These are phyloP conservation scores for Drosophila paulistorum DNA, from an alignment of 1,140 invertebrate genomes.

Conservation along the genomic window DNA sequence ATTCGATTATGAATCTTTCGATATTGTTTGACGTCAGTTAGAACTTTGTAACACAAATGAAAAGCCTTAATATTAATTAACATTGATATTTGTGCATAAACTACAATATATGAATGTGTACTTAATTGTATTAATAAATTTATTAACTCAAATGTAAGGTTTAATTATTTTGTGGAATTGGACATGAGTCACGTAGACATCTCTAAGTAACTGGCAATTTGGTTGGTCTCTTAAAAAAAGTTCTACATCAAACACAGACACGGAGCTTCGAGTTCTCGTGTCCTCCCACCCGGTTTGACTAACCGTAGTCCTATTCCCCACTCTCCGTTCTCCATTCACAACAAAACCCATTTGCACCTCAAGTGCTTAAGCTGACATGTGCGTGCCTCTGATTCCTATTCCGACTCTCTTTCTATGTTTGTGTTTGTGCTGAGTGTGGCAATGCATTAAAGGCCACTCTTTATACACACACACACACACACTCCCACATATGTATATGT, in stretches of 20 bases:
- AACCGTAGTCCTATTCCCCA: not conserved
- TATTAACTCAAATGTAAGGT: not conserved
- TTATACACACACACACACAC: conserved; percentile 17
- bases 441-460: conserved; percentile 40
- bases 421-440: conserved; percentile 17
- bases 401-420: conserved; percentile 30
- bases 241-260: conserved; percentile 70
- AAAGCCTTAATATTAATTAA: too few relatives aligned
- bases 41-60: too few relatives aligned
- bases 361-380: conserved; percentile 67
- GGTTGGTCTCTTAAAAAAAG: conserved; percentile 43
- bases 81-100: too few relatives aligned
- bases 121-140: not conserved
- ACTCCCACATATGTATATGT: conserved; percentile 7
- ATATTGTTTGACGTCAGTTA: too few relatives aligned
- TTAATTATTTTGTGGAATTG: not conserved
- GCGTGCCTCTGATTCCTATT: conserved; percentile 31
- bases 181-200: not conserved
- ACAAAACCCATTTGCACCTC: conserved; percentile 64
- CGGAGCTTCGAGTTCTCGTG: conserved; percentile 2
- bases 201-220: conserved; percentile 13
- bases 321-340: conserved; percentile 27
- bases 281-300: too few relatives aligned
- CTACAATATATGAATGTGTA: too few relatives aligned
- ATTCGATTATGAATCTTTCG: too few relatives aligned